Percentiles rank a stretch among this genome's conserved stretches.
Evolutionary conservation across 2,888 invertebrate genomes (phyloP).

Genomic region (Apotomis turbidana): DNA sequence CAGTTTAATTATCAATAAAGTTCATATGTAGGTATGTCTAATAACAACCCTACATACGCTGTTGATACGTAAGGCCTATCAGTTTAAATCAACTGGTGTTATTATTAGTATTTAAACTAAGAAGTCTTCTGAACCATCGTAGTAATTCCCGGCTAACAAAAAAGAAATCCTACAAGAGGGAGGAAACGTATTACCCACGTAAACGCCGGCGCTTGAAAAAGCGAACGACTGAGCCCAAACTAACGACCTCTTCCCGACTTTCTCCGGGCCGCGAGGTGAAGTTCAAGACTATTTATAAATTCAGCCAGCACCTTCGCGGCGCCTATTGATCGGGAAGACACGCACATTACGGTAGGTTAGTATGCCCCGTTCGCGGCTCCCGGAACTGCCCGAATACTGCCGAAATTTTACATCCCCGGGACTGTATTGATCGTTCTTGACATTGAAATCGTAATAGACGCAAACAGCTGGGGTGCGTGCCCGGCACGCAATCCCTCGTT

Average conservation of each 20-base stretch:
- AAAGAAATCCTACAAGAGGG: not conserved
- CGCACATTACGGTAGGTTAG: constrained; percentile 84
- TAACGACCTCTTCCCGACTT: constrained; percentile 65
- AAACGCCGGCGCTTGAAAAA: constrained; percentile 29
- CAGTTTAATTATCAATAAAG: too few relatives aligned
- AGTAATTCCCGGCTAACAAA: not conserved
- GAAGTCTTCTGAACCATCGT: not conserved
- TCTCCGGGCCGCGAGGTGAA: constrained; percentile 75
- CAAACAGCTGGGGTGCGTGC: constrained; percentile 81
- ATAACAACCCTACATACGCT: too few relatives aligned
- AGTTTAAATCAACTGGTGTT: too few relatives aligned
- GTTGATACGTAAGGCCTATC: too few relatives aligned
- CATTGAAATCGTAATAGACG: constrained; percentile 82
- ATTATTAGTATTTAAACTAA: not conserved
- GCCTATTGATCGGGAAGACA: constrained; percentile 77
- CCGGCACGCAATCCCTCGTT: constrained; percentile 66
- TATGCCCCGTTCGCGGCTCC: constrained; percentile 74
- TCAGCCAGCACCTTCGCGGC: constrained; percentile 72
- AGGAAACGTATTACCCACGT: not conserved
- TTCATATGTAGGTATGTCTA: too few relatives aligned
- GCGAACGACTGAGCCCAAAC: constrained; percentile 58
- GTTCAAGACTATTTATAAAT: constrained; percentile 83
- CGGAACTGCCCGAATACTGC: constrained; percentile 77
- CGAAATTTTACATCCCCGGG: constrained; percentile 82
- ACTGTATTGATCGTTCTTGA: constrained; percentile 83